Base-by-base conservation (phyloP, 2,113 vertebrate genomes). In the Megalops atlanticus region DNA sequence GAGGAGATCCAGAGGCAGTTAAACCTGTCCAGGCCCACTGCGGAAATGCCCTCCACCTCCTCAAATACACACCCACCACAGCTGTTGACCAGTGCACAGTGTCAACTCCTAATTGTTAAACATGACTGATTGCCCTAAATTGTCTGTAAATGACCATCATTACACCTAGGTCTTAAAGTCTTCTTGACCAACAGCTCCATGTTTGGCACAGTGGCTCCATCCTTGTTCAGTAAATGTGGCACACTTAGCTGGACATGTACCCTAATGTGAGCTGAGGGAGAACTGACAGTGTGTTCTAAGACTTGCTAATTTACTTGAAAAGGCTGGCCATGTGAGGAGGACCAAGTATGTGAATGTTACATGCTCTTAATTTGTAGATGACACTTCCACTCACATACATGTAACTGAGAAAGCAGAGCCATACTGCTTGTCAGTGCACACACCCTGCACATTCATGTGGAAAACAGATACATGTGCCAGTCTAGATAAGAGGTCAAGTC, bases 391-490 rank as follows among this genome's bases (percentile, higher is more conserved):
- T 87, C 21, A 31, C 58, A 45, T 88, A 45, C 75, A 84, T 91
- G 90, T 92, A 92, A 92, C 88, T 90, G 89, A 92, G 91, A 90
- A 90, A 90, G 90, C 86, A 71, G 83, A 77, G 49, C 86, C n/a
- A 6, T 64, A n/a, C n/a, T 85, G 89, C 88, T 11, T 27, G 49
- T 54, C 49, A 16, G 18, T 21, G 24, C 49, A 24, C 88, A 91
- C 87, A 86, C 88, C n/a, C n/a, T n/a, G n/a, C n/a, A n/a, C n/a
- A n/a, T n/a, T n/a, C n/a, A n/a, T n/a, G n/a, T n/a, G n/a, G n/a
- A n/a, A n/a, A n/a, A n/a, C n/a, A 43, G 21, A 21, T 43, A 41
- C 10, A 24, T 41, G 77, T 27, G n/a, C n/a, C 64, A 15, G n/a
- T 21, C 43, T 4, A 24, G 40, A n/a, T 69, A 21, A 21, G n/a